phyloP scores from a whole-genome alignment of 1,140 invertebrate species.

The Epicauta chinensis region DNA sequence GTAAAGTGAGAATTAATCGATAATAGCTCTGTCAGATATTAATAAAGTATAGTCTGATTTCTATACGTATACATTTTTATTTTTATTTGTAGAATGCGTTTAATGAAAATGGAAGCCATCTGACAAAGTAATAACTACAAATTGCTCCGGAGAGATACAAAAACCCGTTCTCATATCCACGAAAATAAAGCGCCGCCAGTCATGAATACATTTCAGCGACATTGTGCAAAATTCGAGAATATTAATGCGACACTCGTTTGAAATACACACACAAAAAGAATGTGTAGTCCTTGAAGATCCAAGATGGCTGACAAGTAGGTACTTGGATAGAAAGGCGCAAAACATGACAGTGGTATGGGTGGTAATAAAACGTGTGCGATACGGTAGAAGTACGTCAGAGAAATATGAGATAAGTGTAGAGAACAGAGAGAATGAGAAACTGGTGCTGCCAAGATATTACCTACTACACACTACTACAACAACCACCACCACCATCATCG shows the following conservation, averaged over 20 bases:
- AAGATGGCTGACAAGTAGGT: conserved; percentile 26
- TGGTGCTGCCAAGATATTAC: conserved; percentile 18
- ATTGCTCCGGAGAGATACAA: conserved; percentile 5
- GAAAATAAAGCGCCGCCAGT: conserved; percentile 17
- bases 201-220: conserved; percentile 15
- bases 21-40: too few relatives aligned
- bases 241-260: conserved; percentile 16
- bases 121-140: conserved; percentile 12
- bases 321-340: conserved; percentile 23
- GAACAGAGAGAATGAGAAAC: conserved; percentile 17
- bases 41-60: too few relatives aligned
- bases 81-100: conserved; percentile 1
- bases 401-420: conserved; percentile 28
- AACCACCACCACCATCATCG: too few relatives aligned
- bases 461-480: conserved; percentile 17
- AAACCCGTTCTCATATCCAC: conserved; percentile 6
- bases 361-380: conserved; percentile 33
- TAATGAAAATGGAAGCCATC: conserved; percentile 12
- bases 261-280: conserved; percentile 15
- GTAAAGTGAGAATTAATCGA: too few relatives aligned
- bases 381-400: conserved; percentile 27
- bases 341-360: conserved; percentile 25
- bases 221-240: conserved; percentile 16
- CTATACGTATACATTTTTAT: too few relatives aligned
- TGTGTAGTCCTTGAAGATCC: conserved; percentile 17